These are phyloP conservation scores for Terebella lapidaria DNA, from an alignment of 2,888 invertebrate species.

Conservation along the genomic window DNA sequence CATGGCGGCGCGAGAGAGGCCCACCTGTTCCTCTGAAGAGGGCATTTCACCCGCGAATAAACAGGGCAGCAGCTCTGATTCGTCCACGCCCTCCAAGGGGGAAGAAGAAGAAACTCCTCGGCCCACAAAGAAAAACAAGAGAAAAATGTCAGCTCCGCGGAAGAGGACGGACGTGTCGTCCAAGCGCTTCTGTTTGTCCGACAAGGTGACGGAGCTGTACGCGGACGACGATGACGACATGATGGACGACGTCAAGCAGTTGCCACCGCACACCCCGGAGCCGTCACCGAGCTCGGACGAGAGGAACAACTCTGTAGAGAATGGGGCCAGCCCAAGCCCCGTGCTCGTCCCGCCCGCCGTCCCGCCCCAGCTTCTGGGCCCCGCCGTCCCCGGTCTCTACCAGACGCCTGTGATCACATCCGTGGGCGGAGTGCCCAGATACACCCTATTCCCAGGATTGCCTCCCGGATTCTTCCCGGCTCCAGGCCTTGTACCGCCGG, in stretches of 20 bases:
- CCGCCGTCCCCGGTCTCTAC: not conserved
- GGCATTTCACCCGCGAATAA: no score
- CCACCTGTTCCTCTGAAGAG: no score
- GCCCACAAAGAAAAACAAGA: slow-evolving; percentile 57
- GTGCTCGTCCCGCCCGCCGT: not conserved
- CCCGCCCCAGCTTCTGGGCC: not conserved
- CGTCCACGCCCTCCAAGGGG: no score
- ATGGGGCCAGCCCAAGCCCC: not conserved
- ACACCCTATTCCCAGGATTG: not conserved
- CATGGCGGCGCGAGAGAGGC: not conserved
- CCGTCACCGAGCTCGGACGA: not conserved
- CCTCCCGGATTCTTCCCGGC: not conserved
- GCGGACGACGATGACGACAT: not conserved
- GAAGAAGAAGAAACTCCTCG: no score
- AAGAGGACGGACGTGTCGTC: slow-evolving; percentile 41
- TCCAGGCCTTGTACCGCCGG: not conserved
- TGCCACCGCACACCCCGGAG: not conserved
- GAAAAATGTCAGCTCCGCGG: slow-evolving; percentile 65
- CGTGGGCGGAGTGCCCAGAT: not conserved
- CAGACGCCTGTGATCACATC: not conserved
- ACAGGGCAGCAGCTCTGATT: no score
- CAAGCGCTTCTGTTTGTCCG: not conserved
- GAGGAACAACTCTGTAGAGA: not conserved
- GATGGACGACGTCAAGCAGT: not conserved
- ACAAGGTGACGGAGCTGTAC: not conserved